Percentiles rank a stretch among this genome's conserved stretches.
phyloP scores from a whole-genome alignment of 2,888 invertebrate genomes.

The Phyllotreta cruciferae region DNA sequence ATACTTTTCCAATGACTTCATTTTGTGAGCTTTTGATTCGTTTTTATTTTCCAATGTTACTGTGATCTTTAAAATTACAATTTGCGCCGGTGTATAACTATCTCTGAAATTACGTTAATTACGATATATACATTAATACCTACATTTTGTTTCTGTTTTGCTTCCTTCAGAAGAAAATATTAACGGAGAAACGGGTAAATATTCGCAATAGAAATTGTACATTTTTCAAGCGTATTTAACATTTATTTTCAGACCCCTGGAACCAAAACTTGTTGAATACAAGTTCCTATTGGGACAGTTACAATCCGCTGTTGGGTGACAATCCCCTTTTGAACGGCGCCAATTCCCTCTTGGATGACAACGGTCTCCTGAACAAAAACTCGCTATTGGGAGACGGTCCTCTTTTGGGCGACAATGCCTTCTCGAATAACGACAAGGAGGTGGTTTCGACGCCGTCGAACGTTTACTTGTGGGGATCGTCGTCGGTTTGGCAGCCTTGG shows the following conservation, averaged over 20 bases:
- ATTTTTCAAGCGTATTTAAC: conserved; percentile 5
- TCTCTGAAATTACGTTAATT: not conserved
- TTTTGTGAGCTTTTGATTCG: not conserved
- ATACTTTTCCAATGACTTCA: not conserved
- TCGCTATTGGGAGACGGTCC: conserved; percentile 40
- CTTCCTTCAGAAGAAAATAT: conserved; percentile 29
- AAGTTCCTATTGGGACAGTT: conserved; percentile 47
- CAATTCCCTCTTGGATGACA: conserved; percentile 47
- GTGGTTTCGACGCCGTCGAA: conserved; percentile 42
- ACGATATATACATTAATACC: not conserved
- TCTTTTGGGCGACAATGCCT: conserved; percentile 40
- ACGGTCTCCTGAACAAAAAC: conserved; percentile 46
- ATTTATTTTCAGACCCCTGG: conserved; percentile 49
- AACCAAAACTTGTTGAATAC: conserved; percentile 44
- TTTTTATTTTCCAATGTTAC: not conserved
- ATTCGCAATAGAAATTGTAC: conserved; percentile 3
- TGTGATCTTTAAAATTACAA: too few relatives aligned
- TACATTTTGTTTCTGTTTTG: conserved; percentile 9
- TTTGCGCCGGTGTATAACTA: not conserved
- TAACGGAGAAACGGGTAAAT: conserved; percentile 32
- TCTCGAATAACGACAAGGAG: conserved; percentile 18
- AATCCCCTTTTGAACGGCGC: conserved; percentile 34
- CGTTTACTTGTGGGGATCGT: conserved; percentile 58
- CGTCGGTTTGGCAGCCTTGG: conserved; percentile 59
- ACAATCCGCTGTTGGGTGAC: conserved; percentile 46